Conservation (phyloP, 2,113 vertebrate species). For the Actenoides hombroni region DNA sequence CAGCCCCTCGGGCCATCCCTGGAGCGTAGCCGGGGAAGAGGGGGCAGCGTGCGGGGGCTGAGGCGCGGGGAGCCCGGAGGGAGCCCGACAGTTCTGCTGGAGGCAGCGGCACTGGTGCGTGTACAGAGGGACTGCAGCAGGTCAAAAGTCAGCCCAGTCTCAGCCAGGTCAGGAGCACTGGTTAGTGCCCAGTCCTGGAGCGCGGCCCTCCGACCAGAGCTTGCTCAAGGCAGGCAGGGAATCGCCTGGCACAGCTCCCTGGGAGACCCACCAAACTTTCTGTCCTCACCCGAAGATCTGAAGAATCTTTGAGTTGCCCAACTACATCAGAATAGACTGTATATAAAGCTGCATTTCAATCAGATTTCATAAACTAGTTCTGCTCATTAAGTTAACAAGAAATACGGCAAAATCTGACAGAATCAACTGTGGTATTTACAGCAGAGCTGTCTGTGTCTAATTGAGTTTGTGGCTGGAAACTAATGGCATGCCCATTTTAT, state of each 20-base stretch:
- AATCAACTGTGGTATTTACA: not conserved
- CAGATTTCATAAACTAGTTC: not conserved
- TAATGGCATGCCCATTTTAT: not conserved
- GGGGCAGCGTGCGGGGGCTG: not conserved
- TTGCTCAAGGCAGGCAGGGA: not conserved
- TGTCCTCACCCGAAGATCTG: not conserved
- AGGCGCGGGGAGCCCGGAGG: not conserved
- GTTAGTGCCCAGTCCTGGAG: not conserved
- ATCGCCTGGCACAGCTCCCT: not conserved
- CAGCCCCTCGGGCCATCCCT: not conserved
- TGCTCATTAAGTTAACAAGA: not conserved
- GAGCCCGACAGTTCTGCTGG: fast-evolving
- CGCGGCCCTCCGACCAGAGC: fast-evolving
- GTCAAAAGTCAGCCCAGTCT: not conserved
- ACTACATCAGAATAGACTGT: not conserved
- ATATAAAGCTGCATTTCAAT: not conserved
- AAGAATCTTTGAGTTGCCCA: not conserved
- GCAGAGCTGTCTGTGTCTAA: not conserved
- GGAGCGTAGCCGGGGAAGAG: not conserved
- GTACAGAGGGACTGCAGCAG: too few relatives aligned
- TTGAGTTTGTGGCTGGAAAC: not conserved
- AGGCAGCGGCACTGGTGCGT: not conserved
- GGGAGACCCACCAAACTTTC: not conserved
- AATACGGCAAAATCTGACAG: not conserved
- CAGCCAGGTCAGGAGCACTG: not conserved